Base-by-base conservation (phyloP, 2,888 invertebrate genomes). In the Rhyacophila evoluta region DNA sequence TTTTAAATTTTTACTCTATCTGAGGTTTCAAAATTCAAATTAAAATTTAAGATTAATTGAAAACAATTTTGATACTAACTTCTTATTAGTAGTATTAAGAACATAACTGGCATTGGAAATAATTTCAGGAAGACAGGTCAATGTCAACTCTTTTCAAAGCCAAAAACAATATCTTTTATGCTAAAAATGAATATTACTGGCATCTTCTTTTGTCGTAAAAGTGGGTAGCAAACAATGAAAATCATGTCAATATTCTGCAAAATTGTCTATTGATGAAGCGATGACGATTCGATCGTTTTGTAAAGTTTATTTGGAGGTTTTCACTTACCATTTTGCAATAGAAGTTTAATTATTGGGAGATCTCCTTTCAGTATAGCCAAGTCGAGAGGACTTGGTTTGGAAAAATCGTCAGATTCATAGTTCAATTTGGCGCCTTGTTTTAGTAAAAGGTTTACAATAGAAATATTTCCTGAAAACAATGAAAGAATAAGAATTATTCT, bases 321-420 rank as follows among this genome's bases (percentile, higher is more conserved):
- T 6, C 83, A 83, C 85, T 86, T 85, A 94, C 95, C 95, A 84
- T 93, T 92, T 83, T 89, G 86, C 10, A 95, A 87, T n/a, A 95
- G 90, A 87, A 94, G 89, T 82, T 92, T 90, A 6, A 95, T 92
- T 85, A 95, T 92, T 2, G 91, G 87, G 0, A 94, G 92, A 84
- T 95, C 95, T 11, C 95, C 95, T 86, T 94, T 94, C 77, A 97
- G 86, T 74, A 97, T 95, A 0, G 97, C 95, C 82, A 97, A 89
- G 86, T 97, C 97, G 67, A 98, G 87, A 0, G 97, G 95, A 74
- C 95, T 94, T 0, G 95, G 95, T 84, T 94, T 94, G 78, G 92
- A 92, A 38, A 93, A 86, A 79, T 93, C 92, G 0, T 88, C 90
- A 55, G 89, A 89, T 37, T 90, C 90, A 85, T 92, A 93, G 85